Percentiles rank a stretch among this genome's conserved stretches.
phyloP scores from a whole-genome alignment of 2,113 vertebrate species.

The Phalacrocorax carbo region DNA sequence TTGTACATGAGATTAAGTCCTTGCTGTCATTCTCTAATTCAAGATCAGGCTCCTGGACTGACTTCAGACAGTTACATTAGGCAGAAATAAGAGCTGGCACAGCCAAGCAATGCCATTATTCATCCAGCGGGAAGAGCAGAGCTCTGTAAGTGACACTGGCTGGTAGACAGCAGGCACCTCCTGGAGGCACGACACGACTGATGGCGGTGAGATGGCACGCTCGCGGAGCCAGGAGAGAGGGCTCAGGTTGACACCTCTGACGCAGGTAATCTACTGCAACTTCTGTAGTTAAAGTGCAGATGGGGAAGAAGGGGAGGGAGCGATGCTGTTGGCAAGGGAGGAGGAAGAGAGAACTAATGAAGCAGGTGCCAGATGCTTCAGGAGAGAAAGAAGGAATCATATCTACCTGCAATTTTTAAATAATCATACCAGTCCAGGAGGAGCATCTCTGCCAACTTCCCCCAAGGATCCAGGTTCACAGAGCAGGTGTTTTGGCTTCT shows the following conservation, averaged over 20 bases:
- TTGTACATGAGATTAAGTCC: conserved; percentile 16
- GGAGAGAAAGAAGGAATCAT: neutral
- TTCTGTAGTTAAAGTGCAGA: neutral
- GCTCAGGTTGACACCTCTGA: fast-evolving
- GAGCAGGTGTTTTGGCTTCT: conserved; percentile 33
- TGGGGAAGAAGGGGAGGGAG: neutral
- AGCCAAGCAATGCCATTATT: neutral
- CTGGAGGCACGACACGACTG: neutral
- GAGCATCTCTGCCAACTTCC: neutral
- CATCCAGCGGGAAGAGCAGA: neutral
- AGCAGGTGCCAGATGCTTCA: neutral
- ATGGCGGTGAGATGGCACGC: neutral
- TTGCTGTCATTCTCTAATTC: neutral
- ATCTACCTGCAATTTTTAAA: neutral
- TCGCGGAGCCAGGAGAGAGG: neutral
- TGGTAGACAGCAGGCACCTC: neutral
- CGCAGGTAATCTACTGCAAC: too few relatives aligned
- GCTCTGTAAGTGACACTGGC: neutral
- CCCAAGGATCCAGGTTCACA: neutral
- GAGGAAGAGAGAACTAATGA: neutral
- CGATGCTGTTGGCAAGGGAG: neutral
- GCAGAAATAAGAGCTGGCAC: neutral
- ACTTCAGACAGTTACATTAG: neutral
- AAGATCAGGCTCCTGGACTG: conserved; percentile 9
- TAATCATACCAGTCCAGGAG: neutral